phyloP scores from a whole-genome alignment of 2,797 vertebrate species.

The Rhinophrynus dorsalis region DNA sequence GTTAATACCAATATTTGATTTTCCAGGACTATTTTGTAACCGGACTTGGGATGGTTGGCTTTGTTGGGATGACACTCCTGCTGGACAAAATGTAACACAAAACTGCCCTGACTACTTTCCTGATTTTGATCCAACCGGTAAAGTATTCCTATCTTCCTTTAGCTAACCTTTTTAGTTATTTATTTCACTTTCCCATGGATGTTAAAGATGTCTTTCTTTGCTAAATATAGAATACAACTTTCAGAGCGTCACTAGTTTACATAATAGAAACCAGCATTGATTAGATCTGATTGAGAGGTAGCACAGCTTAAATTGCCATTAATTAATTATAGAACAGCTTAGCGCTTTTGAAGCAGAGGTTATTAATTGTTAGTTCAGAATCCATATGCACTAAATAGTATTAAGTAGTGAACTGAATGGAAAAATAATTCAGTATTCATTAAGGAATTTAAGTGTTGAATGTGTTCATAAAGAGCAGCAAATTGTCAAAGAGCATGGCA shows the following conservation, averaged over 20 bases:
- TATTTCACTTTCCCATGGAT: background rate
- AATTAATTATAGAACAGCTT: background rate
- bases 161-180: background rate
- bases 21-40: slow-evolving; percentile 81
- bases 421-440: background rate
- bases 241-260: background rate
- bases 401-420: too few species aligned
- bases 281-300: background rate
- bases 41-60: slow-evolving; percentile 97
- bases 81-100: slow-evolving; percentile 75
- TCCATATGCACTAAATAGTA: background rate
- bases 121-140: slow-evolving; percentile 93
- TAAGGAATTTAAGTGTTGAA: background rate
- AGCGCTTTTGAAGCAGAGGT: background rate
- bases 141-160: background rate
- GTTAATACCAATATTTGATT: background rate
- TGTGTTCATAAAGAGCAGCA: background rate
- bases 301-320: background rate
- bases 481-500: too few species aligned
- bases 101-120: slow-evolving; percentile 91
- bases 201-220: too few species aligned
- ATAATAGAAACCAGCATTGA: background rate
- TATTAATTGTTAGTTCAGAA: background rate
- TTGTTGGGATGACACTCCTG: slow-evolving; percentile 93
- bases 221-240: background rate